A percentile compares a stretch with the other conserved stretches of the same genome.
phyloP scores from a whole-genome alignment of 2,113 vertebrate species.

The Dolichotis patagonum region DNA sequence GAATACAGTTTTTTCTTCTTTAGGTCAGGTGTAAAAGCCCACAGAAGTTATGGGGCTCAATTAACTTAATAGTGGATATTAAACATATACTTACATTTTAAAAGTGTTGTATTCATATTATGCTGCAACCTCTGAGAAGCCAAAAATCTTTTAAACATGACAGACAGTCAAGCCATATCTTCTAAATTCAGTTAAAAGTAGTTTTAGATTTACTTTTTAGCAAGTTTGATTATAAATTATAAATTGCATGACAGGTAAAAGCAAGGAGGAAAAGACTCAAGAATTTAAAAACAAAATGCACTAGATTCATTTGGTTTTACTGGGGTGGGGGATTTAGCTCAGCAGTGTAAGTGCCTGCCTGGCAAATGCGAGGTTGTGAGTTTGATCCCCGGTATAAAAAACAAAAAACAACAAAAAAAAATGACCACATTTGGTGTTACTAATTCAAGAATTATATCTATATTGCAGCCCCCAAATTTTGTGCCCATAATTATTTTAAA shows the following conservation, averaged over 20 bases:
- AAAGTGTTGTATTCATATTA: neutral
- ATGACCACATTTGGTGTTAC: too few species aligned
- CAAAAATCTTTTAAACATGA: neutral
- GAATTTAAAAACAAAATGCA: neutral
- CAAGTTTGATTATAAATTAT: conserved; percentile 6
- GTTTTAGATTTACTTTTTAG: conserved; percentile 31
- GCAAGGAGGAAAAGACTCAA: neutral
- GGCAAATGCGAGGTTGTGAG: too few species aligned
- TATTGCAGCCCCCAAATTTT: neutral
- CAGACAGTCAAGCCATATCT: neutral
- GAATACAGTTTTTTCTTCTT: neutral
- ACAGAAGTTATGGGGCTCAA: neutral
- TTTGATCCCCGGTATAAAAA: too few species aligned
- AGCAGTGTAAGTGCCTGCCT: too few species aligned
- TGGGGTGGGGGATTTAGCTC: too few species aligned
- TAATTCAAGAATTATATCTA: neutral
- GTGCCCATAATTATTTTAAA: neutral
- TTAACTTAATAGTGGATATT: neutral
- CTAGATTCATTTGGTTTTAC: neutral
- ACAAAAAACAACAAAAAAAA: too few species aligned
- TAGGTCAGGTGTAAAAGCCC: neutral
- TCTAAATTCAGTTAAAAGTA: conserved; percentile 16
- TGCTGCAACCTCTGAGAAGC: neutral
- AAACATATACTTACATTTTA: conserved; percentile 17
- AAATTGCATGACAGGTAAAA: neutral